Evolutionary conservation across 1,140 invertebrate genomes (phyloP).

Genomic region (Drosophila biarmipes): DNA sequence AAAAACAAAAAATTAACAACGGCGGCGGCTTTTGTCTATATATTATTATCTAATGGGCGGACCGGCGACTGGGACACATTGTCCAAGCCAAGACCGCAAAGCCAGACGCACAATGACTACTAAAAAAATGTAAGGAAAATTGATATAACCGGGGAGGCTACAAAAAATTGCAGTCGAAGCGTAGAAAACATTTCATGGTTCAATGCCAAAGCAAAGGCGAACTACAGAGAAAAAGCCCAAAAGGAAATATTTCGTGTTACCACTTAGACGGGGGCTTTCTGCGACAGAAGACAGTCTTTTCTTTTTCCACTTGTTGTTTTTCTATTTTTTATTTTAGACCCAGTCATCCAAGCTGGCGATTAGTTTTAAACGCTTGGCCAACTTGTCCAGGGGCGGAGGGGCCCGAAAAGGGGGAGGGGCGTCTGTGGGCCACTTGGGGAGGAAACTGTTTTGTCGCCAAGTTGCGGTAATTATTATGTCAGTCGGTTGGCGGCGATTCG

Average conservation of each 20-base stretch:
- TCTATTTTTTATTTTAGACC: constrained; percentile 21
- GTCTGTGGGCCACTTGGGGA: not conserved
- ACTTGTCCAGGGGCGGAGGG: constrained; percentile 21
- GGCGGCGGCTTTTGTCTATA: constrained; percentile 37
- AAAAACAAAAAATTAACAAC: constrained; percentile 17
- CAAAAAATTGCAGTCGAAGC: constrained; percentile 36
- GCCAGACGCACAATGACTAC: constrained; percentile 51
- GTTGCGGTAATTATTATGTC: constrained; percentile 78
- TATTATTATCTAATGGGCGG: constrained; percentile 62
- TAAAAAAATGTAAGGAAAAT: constrained; percentile 22
- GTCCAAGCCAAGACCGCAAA: constrained; percentile 43
- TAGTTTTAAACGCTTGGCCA: constrained; percentile 56
- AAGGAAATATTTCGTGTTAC: constrained; percentile 61
- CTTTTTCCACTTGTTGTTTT: not conserved
- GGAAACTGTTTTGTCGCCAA: constrained; percentile 64
- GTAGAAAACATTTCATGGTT: constrained; percentile 68
- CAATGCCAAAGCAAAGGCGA: constrained; percentile 61
- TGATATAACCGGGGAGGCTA: constrained; percentile 8
- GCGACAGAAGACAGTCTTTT: constrained; percentile 14
- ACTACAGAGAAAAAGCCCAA: constrained; percentile 29
- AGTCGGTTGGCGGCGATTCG: constrained; percentile 46
- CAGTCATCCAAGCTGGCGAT: constrained; percentile 52
- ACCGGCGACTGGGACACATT: constrained; percentile 29
- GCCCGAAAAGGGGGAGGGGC: not conserved
- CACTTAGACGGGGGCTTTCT: constrained; percentile 23